A percentile compares a stretch with the other conserved stretches of the same genome.
Evolutionary conservation across 2,888 invertebrate genomes (phyloP).

Genomic region (Hyles lineata): DNA sequence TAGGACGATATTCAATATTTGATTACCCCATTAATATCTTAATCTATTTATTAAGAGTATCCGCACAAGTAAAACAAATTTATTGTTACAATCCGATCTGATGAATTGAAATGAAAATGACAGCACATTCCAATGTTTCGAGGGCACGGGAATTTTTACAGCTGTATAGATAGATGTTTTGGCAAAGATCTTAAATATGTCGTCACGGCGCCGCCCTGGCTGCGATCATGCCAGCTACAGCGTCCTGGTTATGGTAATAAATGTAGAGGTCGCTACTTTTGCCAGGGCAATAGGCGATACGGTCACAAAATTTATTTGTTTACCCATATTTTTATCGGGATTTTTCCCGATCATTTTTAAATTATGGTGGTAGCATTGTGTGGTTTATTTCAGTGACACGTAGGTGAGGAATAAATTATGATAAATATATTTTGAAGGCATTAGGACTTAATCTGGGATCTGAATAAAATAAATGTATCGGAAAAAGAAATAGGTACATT

Average conservation of each 20-base stretch:
- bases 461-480: no score
- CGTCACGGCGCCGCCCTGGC: constrained; percentile 63
- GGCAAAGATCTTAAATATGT: constrained; percentile 66
- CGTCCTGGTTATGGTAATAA: constrained; percentile 54
- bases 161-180: constrained; percentile 42
- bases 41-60: no score
- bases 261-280: constrained; percentile 32
- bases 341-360: background rate
- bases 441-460: no score
- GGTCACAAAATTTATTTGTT: constrained; percentile 13
- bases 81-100: no score
- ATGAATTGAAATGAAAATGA: no score
- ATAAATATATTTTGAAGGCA: no score
- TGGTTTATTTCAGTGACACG: background rate
- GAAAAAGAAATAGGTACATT: no score
- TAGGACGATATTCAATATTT: no score
- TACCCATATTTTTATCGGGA: background rate
- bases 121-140: background rate
- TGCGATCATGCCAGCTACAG: constrained; percentile 56
- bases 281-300: constrained; percentile 32
- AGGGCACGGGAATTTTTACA: constrained; percentile 5
- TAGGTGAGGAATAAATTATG: background rate
- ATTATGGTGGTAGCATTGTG: background rate
- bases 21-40: no score
- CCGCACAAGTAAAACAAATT: no score